Percentiles rank a stretch among this genome's conserved stretches.
Conservation (phyloP, 2,797 vertebrate genomes). For the Leucoraja ocellata region DNA sequence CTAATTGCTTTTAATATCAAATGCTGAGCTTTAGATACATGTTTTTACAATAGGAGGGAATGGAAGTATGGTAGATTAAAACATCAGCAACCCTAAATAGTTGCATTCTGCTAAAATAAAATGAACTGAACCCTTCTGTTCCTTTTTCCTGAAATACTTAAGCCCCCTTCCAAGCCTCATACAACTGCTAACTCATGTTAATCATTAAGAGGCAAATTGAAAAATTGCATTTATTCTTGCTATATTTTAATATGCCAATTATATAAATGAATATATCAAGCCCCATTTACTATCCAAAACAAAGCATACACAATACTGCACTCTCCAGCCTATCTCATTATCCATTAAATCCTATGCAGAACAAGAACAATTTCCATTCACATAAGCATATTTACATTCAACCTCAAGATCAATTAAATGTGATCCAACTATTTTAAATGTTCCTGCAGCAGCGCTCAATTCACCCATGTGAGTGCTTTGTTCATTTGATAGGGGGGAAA, state of each 20-base stretch:
- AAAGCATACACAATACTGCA: too few species aligned
- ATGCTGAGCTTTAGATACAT: neutral
- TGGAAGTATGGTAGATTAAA: neutral
- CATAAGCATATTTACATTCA: neutral
- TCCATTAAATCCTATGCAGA: slow-evolving; percentile 84
- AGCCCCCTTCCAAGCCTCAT: too few species aligned
- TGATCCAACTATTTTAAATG: neutral
- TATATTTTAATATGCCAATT: neutral
- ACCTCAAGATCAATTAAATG: neutral
- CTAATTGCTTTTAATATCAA: neutral
- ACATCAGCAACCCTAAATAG: neutral
- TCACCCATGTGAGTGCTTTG: neutral
- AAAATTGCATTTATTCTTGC: neutral
- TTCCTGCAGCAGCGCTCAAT: neutral
- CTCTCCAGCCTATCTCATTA: slow-evolving; percentile 84
- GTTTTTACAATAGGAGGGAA: neutral
- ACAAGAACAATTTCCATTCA: slow-evolving; percentile 44
- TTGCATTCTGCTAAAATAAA: neutral
- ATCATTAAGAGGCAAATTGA: neutral
- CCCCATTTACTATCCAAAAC: slow-evolving; percentile 65
- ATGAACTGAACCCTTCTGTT: neutral
- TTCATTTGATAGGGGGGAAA: neutral
- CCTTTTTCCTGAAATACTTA: neutral
- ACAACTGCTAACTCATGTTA: neutral
- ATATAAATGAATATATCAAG: neutral